Evolutionary conservation across 2,888 invertebrate species (phyloP).

Genomic region (Biston stratarius): DNA sequence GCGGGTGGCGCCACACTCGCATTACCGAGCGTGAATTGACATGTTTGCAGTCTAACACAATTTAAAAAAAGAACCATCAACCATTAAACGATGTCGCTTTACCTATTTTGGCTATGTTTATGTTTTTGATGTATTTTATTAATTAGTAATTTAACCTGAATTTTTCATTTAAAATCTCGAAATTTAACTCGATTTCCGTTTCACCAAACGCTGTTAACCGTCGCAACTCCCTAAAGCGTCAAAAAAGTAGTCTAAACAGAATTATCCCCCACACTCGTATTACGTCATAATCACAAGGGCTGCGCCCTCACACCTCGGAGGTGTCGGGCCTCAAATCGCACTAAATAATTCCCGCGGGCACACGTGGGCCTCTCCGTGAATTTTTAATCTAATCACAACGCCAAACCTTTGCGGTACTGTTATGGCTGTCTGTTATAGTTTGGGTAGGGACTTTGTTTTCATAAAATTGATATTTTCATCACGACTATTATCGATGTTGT

Average conservation of each 20-base stretch:
- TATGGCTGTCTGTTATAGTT: background rate
- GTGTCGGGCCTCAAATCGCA: constrained; percentile 78
- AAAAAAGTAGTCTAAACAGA: constrained; percentile 8
- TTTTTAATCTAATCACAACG: constrained; percentile 84
- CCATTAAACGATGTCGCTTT: too few species aligned
- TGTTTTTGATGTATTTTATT: too few species aligned
- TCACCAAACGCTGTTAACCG: background rate
- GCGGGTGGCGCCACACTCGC: too few species aligned
- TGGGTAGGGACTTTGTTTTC: background rate
- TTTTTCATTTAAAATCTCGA: background rate
- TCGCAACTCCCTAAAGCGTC: background rate
- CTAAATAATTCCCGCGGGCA: constrained; percentile 84
- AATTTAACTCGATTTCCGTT: constrained; percentile 4
- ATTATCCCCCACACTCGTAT: constrained; percentile 35
- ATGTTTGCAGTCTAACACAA: too few species aligned
- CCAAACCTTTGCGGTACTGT: constrained; percentile 42
- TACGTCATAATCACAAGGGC: constrained; percentile 28
- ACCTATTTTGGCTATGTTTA: too few species aligned
- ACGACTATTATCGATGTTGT: too few species aligned
- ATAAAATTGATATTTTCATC: background rate
- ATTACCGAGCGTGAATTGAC: too few species aligned
- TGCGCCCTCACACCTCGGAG: constrained; percentile 52
- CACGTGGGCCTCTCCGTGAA: constrained; percentile 81
- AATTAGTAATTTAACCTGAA: too few species aligned
- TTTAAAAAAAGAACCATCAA: too few species aligned